These are phyloP conservation scores for Latheticus oryzae DNA, from an alignment of 2,888 invertebrate genomes.

Conservation along the genomic window DNA sequence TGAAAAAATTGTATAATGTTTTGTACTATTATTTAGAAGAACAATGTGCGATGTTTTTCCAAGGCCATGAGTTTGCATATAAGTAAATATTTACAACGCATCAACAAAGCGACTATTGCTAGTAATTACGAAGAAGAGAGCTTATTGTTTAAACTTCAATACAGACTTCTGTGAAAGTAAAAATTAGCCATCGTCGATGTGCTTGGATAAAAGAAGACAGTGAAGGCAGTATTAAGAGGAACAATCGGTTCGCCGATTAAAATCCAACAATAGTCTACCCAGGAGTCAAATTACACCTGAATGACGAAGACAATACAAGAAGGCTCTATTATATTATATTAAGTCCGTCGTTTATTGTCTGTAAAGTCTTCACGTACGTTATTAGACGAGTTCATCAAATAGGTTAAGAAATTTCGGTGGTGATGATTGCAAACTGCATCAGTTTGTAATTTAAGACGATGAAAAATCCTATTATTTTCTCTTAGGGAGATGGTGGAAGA, in stretches of 20 bases:
- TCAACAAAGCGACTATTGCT: constrained; percentile 36
- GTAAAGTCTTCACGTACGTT: constrained; percentile 9
- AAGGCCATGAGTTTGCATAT: constrained; percentile 40
- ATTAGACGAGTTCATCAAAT: constrained; percentile 33
- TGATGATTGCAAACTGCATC: constrained; percentile 38
- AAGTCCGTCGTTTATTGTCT: constrained; percentile 34
- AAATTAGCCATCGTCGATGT: constrained; percentile 46
- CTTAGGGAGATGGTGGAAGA: constrained; percentile 43
- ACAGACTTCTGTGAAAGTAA: constrained; percentile 46
- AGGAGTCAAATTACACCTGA: constrained; percentile 51
- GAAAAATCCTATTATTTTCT: constrained; percentile 44
- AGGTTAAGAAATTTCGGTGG: constrained; percentile 24
- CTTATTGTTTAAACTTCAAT: constrained; percentile 45
- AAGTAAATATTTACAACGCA: constrained; percentile 42
- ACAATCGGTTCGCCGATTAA: constrained; percentile 45
- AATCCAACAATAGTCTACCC: constrained; percentile 48
- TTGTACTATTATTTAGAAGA: no score
- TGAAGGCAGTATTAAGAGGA: constrained; percentile 24
- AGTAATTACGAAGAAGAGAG: constrained; percentile 39
- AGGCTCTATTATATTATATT: constrained; percentile 31
- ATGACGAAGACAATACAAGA: constrained; percentile 47
- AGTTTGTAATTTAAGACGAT: constrained; percentile 39
- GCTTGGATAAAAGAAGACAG: constrained; percentile 25
- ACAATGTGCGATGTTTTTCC: constrained; percentile 17
- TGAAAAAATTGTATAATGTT: no score